Base-by-base conservation (phyloP, 2,113 vertebrate species). In the Amphiprion ocellaris region DNA sequence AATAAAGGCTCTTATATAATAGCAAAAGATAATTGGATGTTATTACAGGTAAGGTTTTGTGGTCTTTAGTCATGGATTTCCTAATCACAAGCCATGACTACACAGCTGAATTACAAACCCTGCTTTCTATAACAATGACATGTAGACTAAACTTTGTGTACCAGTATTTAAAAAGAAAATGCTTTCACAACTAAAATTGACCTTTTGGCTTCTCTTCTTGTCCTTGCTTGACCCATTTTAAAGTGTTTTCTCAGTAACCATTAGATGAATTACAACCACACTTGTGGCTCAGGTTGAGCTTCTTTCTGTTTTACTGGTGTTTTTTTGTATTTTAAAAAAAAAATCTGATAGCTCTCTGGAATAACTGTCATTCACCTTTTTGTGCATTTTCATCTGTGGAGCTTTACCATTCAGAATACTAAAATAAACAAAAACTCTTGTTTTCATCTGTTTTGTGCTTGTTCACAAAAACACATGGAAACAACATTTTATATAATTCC, bases 11-110 rank as follows among this genome's bases (percentile, higher is more conserved):
- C 62, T 55, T 61, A 55, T 59, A 41, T 71, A 62, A 60, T 41
- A 14, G 10, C 17, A 49, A 60, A 16, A 16, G 24, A 39, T 81
- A 70, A 77, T 75, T 71, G 24, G 33, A 49, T 79, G 39, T 71
- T 69, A 44, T 72, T 82, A 19, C 61, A 9, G 23, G 61, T 63
- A 61, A 41, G 59, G 50, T 63, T 79, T 39, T 74, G 73, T 71
- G 0, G 33, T 41, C 21, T 30, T 53, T 53, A 37, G 33, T 37
- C 55, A 59, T 62, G 70, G 41, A 21, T 50, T 56, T 70, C 33
- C 21, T 59, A 70, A 79, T 58, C 41, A 66, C 39, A 66, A 65
- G 58, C 67, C 69, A 50, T 56, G 49, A 66, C 28, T 56, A 53
- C 30, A 58, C 55, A 64, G 39, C 47, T 77, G 47, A 74, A 70